These are phyloP conservation scores for Melanchra persicariae DNA, from an alignment of 2,888 invertebrate genomes.

Conservation along the genomic window DNA sequence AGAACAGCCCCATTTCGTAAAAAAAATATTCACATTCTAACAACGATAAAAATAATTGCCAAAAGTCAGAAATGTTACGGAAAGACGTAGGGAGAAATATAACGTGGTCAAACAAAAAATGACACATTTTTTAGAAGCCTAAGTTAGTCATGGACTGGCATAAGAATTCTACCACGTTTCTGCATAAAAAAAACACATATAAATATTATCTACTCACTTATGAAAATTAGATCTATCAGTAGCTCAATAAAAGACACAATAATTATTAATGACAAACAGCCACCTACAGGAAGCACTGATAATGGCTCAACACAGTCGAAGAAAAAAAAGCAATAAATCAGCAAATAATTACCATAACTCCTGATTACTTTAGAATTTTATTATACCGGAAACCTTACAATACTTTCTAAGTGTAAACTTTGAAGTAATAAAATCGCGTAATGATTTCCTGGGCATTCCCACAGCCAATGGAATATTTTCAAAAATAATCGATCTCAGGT, in stretches of 20 bases:
- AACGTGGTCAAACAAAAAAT: no score
- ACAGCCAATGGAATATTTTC: background rate
- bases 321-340: conserved; percentile 38
- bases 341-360: conserved; percentile 51
- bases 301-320: background rate
- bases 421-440: conserved; percentile 32
- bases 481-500: background rate
- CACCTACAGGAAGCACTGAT: conserved; percentile 18
- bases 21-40: no score
- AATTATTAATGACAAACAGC: background rate
- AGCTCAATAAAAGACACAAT: background rate
- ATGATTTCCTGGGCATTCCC: conserved; percentile 36
- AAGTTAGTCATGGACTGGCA: no score
- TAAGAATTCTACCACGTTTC: no score
- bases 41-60: no score
- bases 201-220: background rate
- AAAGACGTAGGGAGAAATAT: no score
- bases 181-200: no score
- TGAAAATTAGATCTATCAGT: background rate
- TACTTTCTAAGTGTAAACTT: conserved; percentile 31
- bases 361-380: conserved; percentile 36
- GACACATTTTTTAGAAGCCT: no score
- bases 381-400: conserved; percentile 27
- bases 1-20: no score
- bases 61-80: no score